Percentiles rank a stretch among this genome's conserved stretches.
Conservation (phyloP, 2,113 vertebrate genomes). For the Bothrops jararaca region DNA sequence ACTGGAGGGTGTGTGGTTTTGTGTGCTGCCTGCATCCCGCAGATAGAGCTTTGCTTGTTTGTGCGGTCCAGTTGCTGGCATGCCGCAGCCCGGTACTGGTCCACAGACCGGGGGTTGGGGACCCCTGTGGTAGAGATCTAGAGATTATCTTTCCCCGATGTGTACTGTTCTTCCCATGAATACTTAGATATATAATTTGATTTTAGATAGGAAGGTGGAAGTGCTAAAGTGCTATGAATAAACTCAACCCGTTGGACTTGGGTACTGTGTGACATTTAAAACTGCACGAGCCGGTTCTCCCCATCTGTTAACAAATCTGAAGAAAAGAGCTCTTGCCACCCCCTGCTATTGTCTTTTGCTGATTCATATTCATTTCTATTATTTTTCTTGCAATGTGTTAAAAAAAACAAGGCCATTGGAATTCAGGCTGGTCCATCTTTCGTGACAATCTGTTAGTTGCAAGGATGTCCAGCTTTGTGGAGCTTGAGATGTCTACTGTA, state of each 20-base stretch:
- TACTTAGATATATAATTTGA: neutral
- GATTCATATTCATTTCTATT: conserved; percentile 37
- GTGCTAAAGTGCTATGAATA: neutral
- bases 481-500: conserved; percentile 36
- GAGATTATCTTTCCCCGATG: neutral
- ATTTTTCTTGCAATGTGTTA: conserved; percentile 18
- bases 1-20: too few relatives aligned
- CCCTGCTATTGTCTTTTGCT: neutral
- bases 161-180: neutral
- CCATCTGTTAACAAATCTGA: conserved; percentile 23
- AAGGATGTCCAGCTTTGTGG: neutral
- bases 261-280: conserved; percentile 11
- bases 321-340: neutral
- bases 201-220: neutral
- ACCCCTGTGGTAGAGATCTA: neutral
- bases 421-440: conserved; percentile 35
- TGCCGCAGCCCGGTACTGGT: too few relatives aligned
- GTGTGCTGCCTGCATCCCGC: too few relatives aligned
- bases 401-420: conserved; percentile 33
- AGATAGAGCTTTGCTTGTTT: too few relatives aligned
- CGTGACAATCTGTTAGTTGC: conserved; percentile 31
- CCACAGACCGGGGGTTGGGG: too few relatives aligned
- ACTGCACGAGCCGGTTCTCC: neutral
- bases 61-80: too few relatives aligned
- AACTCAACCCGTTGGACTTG: neutral